A percentile compares a stretch with the other conserved stretches of the same genome.
These are phyloP conservation scores for Syndactyla subalaris DNA, from an alignment of 2,797 vertebrate genomes.

Conservation along the genomic window DNA sequence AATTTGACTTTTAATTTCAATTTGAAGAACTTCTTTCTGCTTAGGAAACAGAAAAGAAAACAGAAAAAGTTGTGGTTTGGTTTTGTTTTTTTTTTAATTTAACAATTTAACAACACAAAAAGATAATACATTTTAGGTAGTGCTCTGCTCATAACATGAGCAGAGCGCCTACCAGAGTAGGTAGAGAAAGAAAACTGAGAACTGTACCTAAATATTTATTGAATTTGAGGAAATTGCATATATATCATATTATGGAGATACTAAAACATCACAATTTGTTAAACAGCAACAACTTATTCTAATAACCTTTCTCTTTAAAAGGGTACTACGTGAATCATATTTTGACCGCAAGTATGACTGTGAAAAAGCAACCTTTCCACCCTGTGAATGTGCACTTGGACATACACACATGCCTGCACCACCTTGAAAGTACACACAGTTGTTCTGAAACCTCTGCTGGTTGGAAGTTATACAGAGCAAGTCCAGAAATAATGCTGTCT, in stretches of 20 bases:
- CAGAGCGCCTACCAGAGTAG: too few species aligned
- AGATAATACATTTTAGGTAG: neutral
- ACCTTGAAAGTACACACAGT: neutral
- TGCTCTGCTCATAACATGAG: neutral
- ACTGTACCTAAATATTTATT: neutral
- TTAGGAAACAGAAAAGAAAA: neutral
- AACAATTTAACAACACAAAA: neutral
- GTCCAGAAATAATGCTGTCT: neutral
- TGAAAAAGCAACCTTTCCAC: neutral
- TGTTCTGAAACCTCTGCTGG: neutral
- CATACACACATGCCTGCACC: neutral
- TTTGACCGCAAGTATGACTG: neutral
- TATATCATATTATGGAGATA: neutral
- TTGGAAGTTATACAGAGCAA: neutral
- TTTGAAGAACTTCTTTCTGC: neutral
- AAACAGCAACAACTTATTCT: neutral
- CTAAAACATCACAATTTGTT: neutral
- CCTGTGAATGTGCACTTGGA: neutral
- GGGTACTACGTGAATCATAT: neutral
- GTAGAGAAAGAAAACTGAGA: neutral
- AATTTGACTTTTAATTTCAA: neutral
- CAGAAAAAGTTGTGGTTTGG: too few species aligned
- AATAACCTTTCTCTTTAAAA: neutral
- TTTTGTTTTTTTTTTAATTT: neutral
- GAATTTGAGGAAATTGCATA: neutral